A percentile compares a stretch with the other conserved stretches of the same genome.
phyloP scores from a whole-genome alignment of 64 coral and sea anemone genomes.

The Actinia equina region DNA sequence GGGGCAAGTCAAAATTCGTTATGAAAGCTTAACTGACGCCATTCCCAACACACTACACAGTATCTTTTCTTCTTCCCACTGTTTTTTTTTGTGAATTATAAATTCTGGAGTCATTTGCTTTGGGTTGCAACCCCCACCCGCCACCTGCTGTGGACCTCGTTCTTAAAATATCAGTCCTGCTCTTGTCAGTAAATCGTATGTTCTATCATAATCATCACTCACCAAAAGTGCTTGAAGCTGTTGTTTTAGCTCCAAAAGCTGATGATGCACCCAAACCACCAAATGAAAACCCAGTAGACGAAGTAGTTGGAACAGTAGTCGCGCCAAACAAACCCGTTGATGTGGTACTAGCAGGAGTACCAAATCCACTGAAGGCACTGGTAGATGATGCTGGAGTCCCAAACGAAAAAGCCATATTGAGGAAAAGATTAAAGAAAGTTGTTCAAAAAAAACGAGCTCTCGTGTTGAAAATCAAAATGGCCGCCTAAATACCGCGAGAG shows the following conservation, averaged over 20 bases:
- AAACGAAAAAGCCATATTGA: conserved; percentile 16
- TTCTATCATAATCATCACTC: background rate
- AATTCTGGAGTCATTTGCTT: background rate
- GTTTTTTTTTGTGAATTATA: no score
- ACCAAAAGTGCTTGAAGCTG: conserved; percentile 48
- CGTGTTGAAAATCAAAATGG: conserved; percentile 6
- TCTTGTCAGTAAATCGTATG: no score
- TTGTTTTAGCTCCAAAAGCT: conserved; percentile 36
- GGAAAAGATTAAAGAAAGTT: no score
- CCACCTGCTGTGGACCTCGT: no score
- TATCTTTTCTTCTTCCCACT: no score
- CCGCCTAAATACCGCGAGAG: background rate
- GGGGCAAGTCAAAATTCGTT: no score
- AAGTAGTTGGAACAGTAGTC: background rate
- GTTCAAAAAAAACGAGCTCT: background rate
- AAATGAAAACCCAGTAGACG: conserved; percentile 19
- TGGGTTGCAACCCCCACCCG: no score
- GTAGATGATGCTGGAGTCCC: background rate
- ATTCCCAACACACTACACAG: no score
- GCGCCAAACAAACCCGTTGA: conserved; percentile 44
- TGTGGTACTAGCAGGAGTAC: conserved; percentile 38
- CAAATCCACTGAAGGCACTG: conserved; percentile 26
- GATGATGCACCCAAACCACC: background rate
- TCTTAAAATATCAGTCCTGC: no score
- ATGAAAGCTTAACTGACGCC: no score